These are phyloP conservation scores for Agrilus mali DNA, from an alignment of 2,888 invertebrate species.

Conservation along the genomic window DNA sequence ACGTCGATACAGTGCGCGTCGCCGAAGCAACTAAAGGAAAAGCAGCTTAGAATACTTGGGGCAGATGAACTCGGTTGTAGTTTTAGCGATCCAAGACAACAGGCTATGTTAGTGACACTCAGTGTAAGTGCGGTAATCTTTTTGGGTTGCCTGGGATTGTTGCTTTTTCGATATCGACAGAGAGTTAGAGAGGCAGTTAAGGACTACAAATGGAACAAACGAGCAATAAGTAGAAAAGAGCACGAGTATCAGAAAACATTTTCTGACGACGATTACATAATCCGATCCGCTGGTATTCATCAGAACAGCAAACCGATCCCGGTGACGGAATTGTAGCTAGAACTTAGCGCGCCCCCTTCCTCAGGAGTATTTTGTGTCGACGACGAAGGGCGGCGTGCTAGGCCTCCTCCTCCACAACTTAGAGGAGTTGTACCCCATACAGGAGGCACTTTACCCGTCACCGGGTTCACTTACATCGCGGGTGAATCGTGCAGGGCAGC, in stretches of 20 bases:
- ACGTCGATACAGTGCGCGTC: conserved; percentile 56
- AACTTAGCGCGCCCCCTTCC: conserved; percentile 75
- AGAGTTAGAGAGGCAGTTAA: conserved; percentile 71
- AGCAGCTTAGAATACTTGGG: conserved; percentile 51
- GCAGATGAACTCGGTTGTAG: conserved; percentile 74
- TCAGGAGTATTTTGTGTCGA: conserved; percentile 60
- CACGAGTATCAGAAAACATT: conserved; percentile 84
- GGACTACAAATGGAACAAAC: conserved; percentile 70
- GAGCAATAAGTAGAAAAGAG: conserved; percentile 61
- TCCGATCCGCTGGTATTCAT: conserved; percentile 41
- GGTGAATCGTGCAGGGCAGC: conserved; percentile 45
- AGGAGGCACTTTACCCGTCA: conserved; percentile 54
- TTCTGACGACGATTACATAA: conserved; percentile 76
- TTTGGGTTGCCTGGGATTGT: conserved; percentile 55
- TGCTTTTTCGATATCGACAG: conserved; percentile 68
- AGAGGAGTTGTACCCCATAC: conserved; percentile 21
- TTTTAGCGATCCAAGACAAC: conserved; percentile 64
- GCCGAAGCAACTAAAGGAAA: conserved; percentile 60
- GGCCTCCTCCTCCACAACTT: conserved; percentile 29
- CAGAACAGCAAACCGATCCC: conserved; percentile 59
- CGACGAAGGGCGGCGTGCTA: conserved; percentile 33
- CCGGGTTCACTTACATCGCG: conserved; percentile 65
- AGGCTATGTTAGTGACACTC: conserved; percentile 65
- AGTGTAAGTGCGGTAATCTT: conserved; percentile 62
- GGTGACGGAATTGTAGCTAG: conserved; percentile 92